phyloP scores from a whole-genome alignment of 2,113 vertebrate species.

The Microcebus griseorufus region DNA sequence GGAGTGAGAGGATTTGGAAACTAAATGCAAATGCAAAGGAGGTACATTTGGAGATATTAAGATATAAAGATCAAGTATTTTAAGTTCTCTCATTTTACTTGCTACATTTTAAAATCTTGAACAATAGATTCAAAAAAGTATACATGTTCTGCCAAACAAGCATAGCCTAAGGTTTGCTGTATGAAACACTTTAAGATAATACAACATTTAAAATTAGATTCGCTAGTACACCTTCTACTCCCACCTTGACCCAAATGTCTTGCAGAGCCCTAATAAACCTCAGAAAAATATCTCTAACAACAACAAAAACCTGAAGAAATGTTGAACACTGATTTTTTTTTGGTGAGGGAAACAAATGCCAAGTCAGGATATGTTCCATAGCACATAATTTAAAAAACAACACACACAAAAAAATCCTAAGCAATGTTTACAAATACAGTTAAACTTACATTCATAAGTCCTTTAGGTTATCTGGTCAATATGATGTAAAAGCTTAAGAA shows the following conservation, averaged over 20 bases:
- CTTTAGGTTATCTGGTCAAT: not conserved
- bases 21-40: not conserved
- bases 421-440: not conserved
- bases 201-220: not conserved
- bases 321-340: not conserved
- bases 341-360: not conserved
- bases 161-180: not conserved
- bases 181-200: not conserved
- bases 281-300: not conserved
- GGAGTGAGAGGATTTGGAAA: not conserved
- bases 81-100: not conserved
- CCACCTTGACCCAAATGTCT: not conserved
- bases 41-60: not conserved
- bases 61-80: not conserved
- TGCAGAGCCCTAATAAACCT: not conserved
- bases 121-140: not conserved
- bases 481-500: not conserved
- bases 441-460: not conserved
- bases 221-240: not conserved
- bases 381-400: not conserved
- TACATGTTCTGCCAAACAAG: not conserved
- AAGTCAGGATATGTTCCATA: not conserved
- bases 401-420: not conserved
- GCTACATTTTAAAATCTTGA: not conserved
- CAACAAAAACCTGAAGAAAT: not conserved